Evolutionary conservation across 2,888 invertebrate species (phyloP).

Genomic region (Orgyia antiqua): DNA sequence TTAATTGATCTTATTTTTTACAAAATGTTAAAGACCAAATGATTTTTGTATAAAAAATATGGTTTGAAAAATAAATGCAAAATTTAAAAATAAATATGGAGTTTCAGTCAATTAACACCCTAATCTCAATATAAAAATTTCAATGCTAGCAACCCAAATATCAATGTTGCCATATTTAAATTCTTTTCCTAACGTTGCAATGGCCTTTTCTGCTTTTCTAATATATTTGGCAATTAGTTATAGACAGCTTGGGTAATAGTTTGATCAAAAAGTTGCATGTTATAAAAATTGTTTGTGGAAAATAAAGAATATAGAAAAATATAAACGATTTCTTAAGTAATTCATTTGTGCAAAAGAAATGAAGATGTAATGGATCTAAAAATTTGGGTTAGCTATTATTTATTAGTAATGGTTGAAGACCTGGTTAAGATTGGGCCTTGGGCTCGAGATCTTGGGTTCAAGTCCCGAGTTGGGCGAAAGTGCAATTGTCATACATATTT

Average conservation of each 20-base stretch:
- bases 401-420: too few relatives aligned
- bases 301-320: constrained; percentile 5
- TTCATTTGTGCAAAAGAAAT: constrained; percentile 17
- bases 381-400: too few relatives aligned
- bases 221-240: constrained; percentile 41
- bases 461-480: too few relatives aligned
- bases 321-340: constrained; percentile 4
- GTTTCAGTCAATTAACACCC: constrained; percentile 79
- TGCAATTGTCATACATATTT: too few relatives aligned
- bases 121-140: constrained; percentile 50
- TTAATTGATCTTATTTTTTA: constrained; percentile 69
- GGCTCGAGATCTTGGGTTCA: too few relatives aligned
- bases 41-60: constrained; percentile 61
- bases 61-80: constrained; percentile 72
- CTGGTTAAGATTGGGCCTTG: too few relatives aligned
- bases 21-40: constrained; percentile 61
- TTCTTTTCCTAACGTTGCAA: constrained; percentile 26
- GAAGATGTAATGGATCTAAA: constrained; percentile 24
- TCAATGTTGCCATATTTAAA: constrained; percentile 29
- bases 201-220: constrained; percentile 48
- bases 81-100: constrained; percentile 68
- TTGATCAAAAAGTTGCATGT: constrained; percentile 24
- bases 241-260: constrained; percentile 34
- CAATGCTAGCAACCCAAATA: constrained; percentile 13
- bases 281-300: constrained; percentile 5